Conservation (phyloP, 2,797 vertebrate species). For the Luscinia luscinia region DNA sequence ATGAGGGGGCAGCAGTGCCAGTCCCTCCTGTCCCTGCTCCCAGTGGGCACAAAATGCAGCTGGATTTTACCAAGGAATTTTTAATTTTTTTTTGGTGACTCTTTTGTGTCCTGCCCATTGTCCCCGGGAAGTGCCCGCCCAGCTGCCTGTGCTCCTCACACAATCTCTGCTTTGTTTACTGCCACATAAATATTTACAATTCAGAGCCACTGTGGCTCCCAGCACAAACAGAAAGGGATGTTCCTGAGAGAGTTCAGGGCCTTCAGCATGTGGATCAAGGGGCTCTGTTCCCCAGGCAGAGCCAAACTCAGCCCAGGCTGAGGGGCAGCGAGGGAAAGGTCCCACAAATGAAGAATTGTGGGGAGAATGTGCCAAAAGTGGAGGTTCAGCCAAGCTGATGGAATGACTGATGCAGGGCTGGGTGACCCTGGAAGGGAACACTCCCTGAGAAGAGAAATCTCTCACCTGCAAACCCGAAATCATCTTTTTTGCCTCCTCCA, state of each 20-base stretch:
- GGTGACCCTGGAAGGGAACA: background rate
- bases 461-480: slow-evolving; percentile 94
- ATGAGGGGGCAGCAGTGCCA: background rate
- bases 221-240: slow-evolving; percentile 70
- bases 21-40: background rate
- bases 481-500: slow-evolving; percentile 95
- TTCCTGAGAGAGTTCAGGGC: slow-evolving; percentile 64
- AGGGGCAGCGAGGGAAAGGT: background rate
- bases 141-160: slow-evolving; percentile 67
- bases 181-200: slow-evolving; percentile 80
- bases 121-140: slow-evolving; percentile 17
- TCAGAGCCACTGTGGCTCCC: slow-evolving; percentile 65
- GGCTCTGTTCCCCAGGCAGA: background rate
- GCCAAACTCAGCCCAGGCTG: background rate
- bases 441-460: background rate
- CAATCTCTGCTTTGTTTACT: slow-evolving; percentile 79
- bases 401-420: background rate
- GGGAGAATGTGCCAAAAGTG: background rate
- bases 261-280: slow-evolving; percentile 43
- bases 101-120: slow-evolving; percentile 67
- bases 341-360: background rate
- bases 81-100: background rate
- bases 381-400: background rate
- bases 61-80: background rate
- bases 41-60: slow-evolving; percentile 48